Evolutionary conservation across 2,797 vertebrate species (phyloP), one percentile per base, ranked within the genome.

Genomic region (Helicolenus hilgendorfi): DNA sequence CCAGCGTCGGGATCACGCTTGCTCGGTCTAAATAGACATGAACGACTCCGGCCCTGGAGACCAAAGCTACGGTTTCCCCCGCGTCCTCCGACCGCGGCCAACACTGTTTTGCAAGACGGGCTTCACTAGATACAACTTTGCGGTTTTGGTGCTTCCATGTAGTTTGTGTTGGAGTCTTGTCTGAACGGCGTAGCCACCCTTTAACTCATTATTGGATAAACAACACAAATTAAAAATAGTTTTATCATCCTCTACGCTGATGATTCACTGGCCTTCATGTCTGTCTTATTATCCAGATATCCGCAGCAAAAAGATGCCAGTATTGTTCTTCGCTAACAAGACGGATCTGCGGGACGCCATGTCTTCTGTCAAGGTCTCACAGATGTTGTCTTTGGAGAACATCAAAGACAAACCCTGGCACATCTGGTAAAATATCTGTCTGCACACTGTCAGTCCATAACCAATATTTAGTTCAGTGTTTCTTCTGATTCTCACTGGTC

Each of bases 321-420:
- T 99, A 67, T 96, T 99, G 92, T 99, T 99, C 96, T 99, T 99
- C 81, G 99, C 99, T 67, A 99, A 99, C 96, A 99, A 99, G 96
- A 99, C 98, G 98, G 99, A 99, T 94, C 98, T 99, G 72, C 97
- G 97, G 86, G 98, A 99, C 1, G 98, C 99, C 56, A 92, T 99
- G 94, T 99, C 99, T 35, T 98, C 98, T 33, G 98, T 99, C 81
- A 99, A 98, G 93, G 98, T 99, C n/a, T 99, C 98, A 81, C 98
- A 99, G 92, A 96, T 98, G 91, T 95, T 99, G 90, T 97, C 97
- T 91, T 97, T 99, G 97, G 99, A 99, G 93, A 98, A 97, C 95
- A 99, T 99, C 95, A 99, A 98, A 97, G 99, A 99, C 97, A 99
- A 99, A 85, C 99, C 99, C 26, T 99, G 99, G 99, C 98, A 99